phyloP scores from a whole-genome alignment of 2,113 vertebrate species.

The Glaucomys volans region DNA sequence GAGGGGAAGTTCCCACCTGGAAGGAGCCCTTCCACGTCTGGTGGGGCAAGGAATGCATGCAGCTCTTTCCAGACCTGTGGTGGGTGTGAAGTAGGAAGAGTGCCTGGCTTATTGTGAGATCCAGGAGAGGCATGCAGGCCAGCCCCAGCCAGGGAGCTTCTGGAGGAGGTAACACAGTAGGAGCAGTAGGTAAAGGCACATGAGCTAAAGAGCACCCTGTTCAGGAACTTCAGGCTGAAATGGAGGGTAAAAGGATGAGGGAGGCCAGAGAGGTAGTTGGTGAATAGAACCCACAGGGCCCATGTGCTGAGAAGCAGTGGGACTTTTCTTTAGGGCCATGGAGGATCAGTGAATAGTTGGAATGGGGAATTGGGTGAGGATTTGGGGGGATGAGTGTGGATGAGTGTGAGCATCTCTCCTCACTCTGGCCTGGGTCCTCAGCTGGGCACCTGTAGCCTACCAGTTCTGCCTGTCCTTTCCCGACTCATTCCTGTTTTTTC shows the following conservation, averaged over 20 bases:
- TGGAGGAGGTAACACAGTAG: background rate
- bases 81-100: background rate
- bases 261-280: background rate
- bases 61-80: background rate
- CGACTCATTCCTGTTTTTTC: background rate
- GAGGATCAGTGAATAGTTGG: background rate
- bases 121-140: background rate
- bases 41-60: accelerated
- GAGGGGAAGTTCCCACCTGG: background rate
- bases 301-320: background rate
- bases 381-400: background rate
- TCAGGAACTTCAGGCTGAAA: background rate
- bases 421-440: background rate
- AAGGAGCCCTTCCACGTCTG: accelerated
- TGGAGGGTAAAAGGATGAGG: background rate
- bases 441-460: background rate
- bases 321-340: background rate
- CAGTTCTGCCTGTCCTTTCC: background rate
- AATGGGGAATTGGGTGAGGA: accelerated
- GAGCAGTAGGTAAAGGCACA: background rate
- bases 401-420: background rate
- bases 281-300: background rate
- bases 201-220: background rate
- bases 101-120: background rate
- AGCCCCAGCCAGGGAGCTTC: background rate